Evolutionary conservation across 2,113 vertebrate genomes (phyloP).

Genomic region (Paratilapia polleni): DNA sequence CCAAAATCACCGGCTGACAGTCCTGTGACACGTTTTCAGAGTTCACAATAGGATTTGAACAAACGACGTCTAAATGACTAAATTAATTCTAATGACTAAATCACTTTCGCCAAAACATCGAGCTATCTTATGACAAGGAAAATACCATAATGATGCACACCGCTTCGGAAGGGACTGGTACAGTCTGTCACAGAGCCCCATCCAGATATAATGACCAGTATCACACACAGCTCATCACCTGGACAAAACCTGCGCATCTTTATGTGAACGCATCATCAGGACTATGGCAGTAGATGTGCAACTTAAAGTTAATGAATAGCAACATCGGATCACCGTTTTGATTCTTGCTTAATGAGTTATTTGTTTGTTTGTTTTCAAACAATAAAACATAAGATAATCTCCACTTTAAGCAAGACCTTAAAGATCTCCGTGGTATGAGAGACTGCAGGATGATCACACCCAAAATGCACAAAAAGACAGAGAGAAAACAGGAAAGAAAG

Average conservation of each 20-base stretch:
- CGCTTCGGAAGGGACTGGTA: background rate
- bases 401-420: background rate
- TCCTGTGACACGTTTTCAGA: background rate
- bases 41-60: constrained; percentile 15
- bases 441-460: constrained; percentile 11
- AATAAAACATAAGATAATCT: background rate
- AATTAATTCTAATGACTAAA: background rate
- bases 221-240: background rate
- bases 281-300: background rate
- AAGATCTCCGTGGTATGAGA: background rate
- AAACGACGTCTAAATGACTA: background rate
- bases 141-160: background rate
- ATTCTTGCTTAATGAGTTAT: background rate
- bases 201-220: background rate
- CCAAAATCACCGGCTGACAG: background rate
- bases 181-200: background rate
- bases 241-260: background rate
- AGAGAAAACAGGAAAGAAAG: background rate
- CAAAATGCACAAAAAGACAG: background rate
- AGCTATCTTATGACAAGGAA: background rate
- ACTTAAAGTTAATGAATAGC: background rate
- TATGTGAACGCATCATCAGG: background rate
- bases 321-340: background rate
- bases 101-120: background rate
- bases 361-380: background rate